A percentile compares a stretch with the other conserved stretches of the same genome.
These are phyloP conservation scores for Ametastegia equiseti DNA, from an alignment of 2,888 invertebrate species.

Conservation along the genomic window DNA sequence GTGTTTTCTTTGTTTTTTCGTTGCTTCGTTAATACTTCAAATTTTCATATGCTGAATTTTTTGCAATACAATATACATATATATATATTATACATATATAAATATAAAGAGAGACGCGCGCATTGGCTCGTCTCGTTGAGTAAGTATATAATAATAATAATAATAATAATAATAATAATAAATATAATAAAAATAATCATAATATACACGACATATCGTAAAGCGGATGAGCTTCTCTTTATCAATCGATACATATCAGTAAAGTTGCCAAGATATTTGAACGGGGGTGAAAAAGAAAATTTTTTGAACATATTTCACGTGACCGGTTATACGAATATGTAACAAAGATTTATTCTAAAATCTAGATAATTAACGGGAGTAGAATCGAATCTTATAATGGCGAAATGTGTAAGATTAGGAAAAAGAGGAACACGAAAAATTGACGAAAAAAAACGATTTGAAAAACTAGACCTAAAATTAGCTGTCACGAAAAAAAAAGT, in stretches of 20 bases:
- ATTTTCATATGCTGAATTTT: too few species aligned
- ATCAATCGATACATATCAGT: slow-evolving; percentile 69
- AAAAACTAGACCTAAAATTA: neutral
- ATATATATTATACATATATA: too few species aligned
- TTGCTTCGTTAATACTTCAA: neutral
- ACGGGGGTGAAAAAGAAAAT: neutral
- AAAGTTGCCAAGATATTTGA: slow-evolving; percentile 66
- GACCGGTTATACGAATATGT: neutral
- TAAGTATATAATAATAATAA: neutral
- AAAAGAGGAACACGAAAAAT: neutral
- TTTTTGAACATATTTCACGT: neutral
- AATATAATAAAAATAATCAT: too few species aligned
- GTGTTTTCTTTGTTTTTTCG: neutral
- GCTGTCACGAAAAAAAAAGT: too few species aligned
- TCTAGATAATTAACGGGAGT: neutral
- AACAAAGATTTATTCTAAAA: too few species aligned
- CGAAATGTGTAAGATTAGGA: neutral
- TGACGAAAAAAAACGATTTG: neutral
- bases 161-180: neutral
- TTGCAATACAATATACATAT: too few species aligned
- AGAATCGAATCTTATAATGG: neutral
- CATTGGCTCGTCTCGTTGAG: too few species aligned
- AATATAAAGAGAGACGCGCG: too few species aligned
- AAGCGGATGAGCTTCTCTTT: slow-evolving; percentile 62
- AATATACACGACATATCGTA: slow-evolving; percentile 27